Evolutionary conservation across 2,797 vertebrate genomes (phyloP), one percentile per base, ranked within the genome.

Genomic region (Notoglanidium macrostoma): DNA sequence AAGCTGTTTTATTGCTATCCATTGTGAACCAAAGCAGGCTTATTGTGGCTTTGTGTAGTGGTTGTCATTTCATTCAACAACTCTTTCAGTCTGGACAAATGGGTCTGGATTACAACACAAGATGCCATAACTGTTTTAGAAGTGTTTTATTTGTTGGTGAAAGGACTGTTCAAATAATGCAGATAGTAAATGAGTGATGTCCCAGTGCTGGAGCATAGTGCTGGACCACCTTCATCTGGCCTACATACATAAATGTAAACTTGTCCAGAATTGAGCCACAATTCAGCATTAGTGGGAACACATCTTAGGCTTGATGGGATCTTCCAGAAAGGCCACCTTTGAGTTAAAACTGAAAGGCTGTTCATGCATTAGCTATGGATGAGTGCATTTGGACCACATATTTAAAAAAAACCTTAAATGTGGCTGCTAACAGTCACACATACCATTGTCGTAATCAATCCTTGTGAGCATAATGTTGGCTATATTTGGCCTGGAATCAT

Each of bases 1-100:
- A 44, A 81, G 26, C 35, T 44, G 23, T 81, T 46, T 84, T 89
- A 89, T 90, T 89, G 70, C 46, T 80, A 87, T 87, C 63, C 79
- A 57, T 86, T 91, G 21, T 81, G 84, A 89, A 90, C 51, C 35
- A 59, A 88, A 63, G 54, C 55, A 78, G 77, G 72, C 78, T 70
- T 87, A 85, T 77, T 87, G 59, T 86, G 82, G 87, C 55, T 74
- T 61, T 83, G 46, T 49, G 32, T 63, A 49, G 61, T 57, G 57
- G 81, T 32, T 88, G 85, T n/a, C 19, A 49, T 80, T 87, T 87
- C 8, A 55, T 77, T 82, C 57, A 40, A 17, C 63, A 84, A 79
- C 72, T 73, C 19, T 40, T 85, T 83, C 44, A 23, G 65, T 6
- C 54, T 68, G 73, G 32, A 83, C 40, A 32, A 61, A 61, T 35